Base-by-base conservation (phyloP, 2,888 invertebrate species). In the Eupithecia pulchellata region DNA sequence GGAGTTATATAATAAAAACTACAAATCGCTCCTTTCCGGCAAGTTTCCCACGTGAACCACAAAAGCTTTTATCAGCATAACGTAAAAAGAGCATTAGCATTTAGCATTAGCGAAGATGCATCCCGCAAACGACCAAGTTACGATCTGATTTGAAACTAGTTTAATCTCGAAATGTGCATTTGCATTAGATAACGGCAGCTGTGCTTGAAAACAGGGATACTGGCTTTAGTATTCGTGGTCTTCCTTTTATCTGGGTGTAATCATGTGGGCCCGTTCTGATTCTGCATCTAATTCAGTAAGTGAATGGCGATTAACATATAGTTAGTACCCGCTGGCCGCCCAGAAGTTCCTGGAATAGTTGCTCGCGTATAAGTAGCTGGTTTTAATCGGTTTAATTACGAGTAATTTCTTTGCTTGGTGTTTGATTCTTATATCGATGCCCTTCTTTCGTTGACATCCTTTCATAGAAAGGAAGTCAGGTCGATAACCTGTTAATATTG, bases 401-500 rank as follows among this genome's bases (percentile, higher is more conserved):
- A 25, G 52, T 52, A 25, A 29, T 57, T 11, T 27, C 29, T 17
- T 32, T n/a, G 32, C 6, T 9, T 60, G 8, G 60, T 30, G 60
- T 57, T 52, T 3, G 17, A 57, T 29, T 29, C 69, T 76, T 62
- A 65, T 71, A 76, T 74, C 66, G 72, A 76, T 70, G 69, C 66
- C 65, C 68, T 76, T 77, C 76, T 79, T 80, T 80, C 77, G 79
- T 76, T 75, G 76, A 80, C 82, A 84, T 85, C 84, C 84, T 83
- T 83, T 79, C 64, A 68, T 78, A 77, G 80, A 81, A 84, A 85
- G 84, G 85, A 86, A 86, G 83, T 82, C 78, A 78, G 91, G 89
- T 91, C 91, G 84, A 84, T 82, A 84, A 91, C 90, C 91, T 86
- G 83, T 86, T 85, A 91, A 92, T 92, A 91, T 92, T 92, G 88